Evolutionary conservation across 2,888 invertebrate species (phyloP).

Genomic region (Apoda limacodes): DNA sequence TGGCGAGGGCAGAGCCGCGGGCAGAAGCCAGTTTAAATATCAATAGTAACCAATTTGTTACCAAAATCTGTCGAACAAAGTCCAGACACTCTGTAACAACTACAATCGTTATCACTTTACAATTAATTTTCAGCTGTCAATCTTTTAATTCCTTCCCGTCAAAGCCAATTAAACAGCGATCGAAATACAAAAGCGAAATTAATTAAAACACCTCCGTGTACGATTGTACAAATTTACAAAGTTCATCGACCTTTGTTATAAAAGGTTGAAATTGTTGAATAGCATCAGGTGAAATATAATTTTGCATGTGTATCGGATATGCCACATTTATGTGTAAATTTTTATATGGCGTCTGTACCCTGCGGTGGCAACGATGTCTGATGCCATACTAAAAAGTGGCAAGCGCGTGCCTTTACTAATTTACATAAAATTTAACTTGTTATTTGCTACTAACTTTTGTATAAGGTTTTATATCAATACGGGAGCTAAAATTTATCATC

Average conservation of each 20-base stretch:
- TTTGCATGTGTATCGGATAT: constrained; percentile 57
- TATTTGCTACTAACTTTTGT: neutral
- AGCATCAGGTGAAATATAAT: constrained; percentile 42
- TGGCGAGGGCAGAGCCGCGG: no score
- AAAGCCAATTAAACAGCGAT: constrained; percentile 26
- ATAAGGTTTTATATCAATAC: neutral
- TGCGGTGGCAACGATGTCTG: constrained; percentile 12
- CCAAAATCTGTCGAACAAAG: no score
- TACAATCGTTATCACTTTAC: no score
- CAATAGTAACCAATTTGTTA: no score
- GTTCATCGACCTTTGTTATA: constrained; percentile 47
- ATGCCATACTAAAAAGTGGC: constrained; percentile 12
- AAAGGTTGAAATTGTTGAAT: constrained; percentile 41
- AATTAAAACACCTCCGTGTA: constrained; percentile 28
- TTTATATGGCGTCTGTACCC: constrained; percentile 24
- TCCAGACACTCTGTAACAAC: no score
- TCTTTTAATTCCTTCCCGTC: no score
- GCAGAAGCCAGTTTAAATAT: no score
- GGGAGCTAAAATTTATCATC: neutral
- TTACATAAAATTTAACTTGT: constrained; percentile 21
- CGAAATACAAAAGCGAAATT: constrained; percentile 24
- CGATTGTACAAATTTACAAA: constrained; percentile 33
- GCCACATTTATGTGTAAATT: constrained; percentile 48
- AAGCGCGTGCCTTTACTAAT: constrained; percentile 23
- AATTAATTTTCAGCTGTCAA: no score